Conservation (phyloP, 1,140 invertebrate species). For the Camponotus vicinus region DNA sequence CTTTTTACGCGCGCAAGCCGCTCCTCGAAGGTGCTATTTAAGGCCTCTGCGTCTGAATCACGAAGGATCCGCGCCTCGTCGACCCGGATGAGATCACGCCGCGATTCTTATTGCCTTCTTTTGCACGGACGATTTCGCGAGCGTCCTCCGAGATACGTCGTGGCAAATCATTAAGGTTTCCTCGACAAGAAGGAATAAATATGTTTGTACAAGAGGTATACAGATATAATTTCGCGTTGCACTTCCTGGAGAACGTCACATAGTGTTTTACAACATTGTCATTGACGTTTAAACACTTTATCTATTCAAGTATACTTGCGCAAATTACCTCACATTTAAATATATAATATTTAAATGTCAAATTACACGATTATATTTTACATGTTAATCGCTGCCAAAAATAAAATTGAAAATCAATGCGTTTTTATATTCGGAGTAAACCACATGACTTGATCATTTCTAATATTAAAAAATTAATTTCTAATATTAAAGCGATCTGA, state of each 20-base stretch:
- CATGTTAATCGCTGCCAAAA: not conserved
- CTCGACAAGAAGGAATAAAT: conserved; percentile 2
- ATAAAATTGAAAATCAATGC: not conserved
- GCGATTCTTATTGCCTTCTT: conserved; percentile 42
- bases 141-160: conserved; percentile 8
- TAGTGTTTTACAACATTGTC: not conserved
- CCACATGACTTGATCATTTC: too few species aligned
- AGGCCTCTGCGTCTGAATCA: conserved; percentile 50
- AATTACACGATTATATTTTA: not conserved
- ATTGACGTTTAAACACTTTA: not conserved
- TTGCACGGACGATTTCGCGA: conserved; percentile 38
- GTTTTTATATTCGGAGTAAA: too few species aligned
- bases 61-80: conserved; percentile 11
- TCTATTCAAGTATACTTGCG: not conserved
- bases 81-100: conserved; percentile 41
- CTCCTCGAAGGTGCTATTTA: conserved; percentile 4
- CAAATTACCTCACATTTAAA: too few species aligned
- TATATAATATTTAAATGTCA: not conserved
- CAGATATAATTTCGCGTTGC: conserved; percentile 12
- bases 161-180: conserved; percentile 4
- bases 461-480: too few species aligned
- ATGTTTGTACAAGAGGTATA: not conserved
- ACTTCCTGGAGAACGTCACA: not conserved
- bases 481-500: too few species aligned
- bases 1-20: not conserved